A percentile compares a stretch with the other conserved stretches of the same genome.
Evolutionary conservation across 2,888 invertebrate genomes (phyloP).

Genomic region (Aphidius colemani): DNA sequence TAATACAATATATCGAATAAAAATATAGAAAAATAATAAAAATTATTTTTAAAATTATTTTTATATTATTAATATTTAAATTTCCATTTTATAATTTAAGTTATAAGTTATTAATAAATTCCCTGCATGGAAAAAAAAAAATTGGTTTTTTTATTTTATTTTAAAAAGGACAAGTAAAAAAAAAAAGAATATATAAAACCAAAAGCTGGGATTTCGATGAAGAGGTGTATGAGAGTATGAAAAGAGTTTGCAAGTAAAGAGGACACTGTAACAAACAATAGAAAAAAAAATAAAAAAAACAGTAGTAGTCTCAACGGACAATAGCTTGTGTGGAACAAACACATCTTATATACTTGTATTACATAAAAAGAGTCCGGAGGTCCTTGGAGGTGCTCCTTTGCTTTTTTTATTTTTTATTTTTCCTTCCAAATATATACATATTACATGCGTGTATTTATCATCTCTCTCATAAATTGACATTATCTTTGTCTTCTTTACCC

Average conservation of each 20-base stretch:
- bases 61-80: no score
- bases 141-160: no score
- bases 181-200: no score
- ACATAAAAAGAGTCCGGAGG: no score
- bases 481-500: slow-evolving; percentile 8
- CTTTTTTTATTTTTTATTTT: slow-evolving; percentile 32
- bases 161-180: no score
- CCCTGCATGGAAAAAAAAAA: no score
- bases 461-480: slow-evolving; percentile 8
- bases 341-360: slow-evolving; percentile 46
- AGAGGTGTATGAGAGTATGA: slow-evolving; percentile 20
- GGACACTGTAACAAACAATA: slow-evolving; percentile 55
- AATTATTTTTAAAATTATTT: no score
- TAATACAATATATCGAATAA: no score
- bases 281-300: slow-evolving; percentile 36
- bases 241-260: slow-evolving; percentile 31
- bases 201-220: slow-evolving; percentile 20
- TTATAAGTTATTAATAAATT: no score
- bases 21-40: no score
- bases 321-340: slow-evolving; percentile 59
- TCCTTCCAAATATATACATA: not conserved
- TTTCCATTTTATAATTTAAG: no score
- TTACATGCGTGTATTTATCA: not conserved
- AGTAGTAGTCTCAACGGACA: slow-evolving; percentile 52
- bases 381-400: slow-evolving; percentile 29